Evolutionary conservation across 2,888 invertebrate species (phyloP), one percentile per base, ranked within the genome.

Genomic region (Drosophila hamatofila): DNA sequence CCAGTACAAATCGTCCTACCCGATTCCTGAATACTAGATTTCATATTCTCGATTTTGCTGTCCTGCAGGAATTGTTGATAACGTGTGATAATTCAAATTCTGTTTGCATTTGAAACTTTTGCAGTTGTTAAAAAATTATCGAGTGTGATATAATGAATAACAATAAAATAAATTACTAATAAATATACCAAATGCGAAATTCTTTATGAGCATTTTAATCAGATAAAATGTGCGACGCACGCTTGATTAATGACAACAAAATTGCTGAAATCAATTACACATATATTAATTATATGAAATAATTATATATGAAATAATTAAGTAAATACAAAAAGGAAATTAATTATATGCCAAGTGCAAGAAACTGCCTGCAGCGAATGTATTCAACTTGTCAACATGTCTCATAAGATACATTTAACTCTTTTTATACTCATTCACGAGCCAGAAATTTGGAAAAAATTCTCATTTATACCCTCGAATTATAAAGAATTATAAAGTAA

Each of bases 91-190:
- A 57, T 42, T 57, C 23, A 54, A 27, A 39, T 27, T 33, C 30
- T 42, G 16, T 25, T 37, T 37, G 48, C n/a, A 27, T 18, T 14
- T 25, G 14, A 9, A 37, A 7, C 25, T 16, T 21, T 37, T 11
- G 12, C 46, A 18, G 16, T 58, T 25, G 48, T 35, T 58, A 18
- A 48, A 42, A 14, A 56, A 56, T 56, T 56, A 30, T 21, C 56
- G 21, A 23, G 30, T 23, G 42, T 7, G 42, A 41, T 56, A 58
- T 48, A 58, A 37, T 58, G 37, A 46, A 18, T 35, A 48, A 18
- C 25, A 12, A 27, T 46, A 37, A 48, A 58, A 48, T n/a, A 30
- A n/a, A 7, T 42, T 21, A n/a, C 14, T 37, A 25, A 25, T 25
- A 5, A 18, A 44, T 33, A 44, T 30, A 30, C 30, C 30, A 57